Conservation (phyloP, 2,113 vertebrate genomes). For the Parotia lawesii region DNA sequence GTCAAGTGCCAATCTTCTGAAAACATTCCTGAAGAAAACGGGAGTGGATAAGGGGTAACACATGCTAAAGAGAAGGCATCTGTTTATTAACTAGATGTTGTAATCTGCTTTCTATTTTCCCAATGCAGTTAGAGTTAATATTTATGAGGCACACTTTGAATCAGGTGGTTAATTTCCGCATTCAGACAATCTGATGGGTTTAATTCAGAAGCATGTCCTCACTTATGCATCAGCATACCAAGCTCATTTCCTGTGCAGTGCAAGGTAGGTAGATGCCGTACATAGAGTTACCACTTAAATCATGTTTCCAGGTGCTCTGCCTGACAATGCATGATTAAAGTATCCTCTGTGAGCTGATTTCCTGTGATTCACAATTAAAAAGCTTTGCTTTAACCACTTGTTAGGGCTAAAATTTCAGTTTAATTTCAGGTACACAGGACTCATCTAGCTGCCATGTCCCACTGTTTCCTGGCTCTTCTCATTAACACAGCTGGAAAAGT, state of each 20-base stretch:
- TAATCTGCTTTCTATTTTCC: slow-evolving; percentile 16
- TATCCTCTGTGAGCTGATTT: neutral
- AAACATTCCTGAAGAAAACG: neutral
- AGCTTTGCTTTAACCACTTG: neutral
- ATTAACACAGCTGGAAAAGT: neutral
- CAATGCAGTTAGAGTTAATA: slow-evolving; percentile 9
- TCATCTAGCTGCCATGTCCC: neutral
- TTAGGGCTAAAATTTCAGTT: neutral
- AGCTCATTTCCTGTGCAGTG: neutral
- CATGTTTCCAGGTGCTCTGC: neutral
- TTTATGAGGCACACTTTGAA: slow-evolving; percentile 19
- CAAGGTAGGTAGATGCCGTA: neutral
- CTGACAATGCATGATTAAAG: neutral
- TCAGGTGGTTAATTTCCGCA: slow-evolving; percentile 41
- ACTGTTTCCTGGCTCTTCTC: neutral
- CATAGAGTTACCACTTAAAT: neutral
- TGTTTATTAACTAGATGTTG: slow-evolving; percentile 7
- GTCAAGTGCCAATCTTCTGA: neutral
- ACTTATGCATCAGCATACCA: neutral
- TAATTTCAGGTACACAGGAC: neutral
- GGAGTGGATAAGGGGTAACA: neutral
- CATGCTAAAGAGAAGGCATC: neutral
- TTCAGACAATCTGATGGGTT: neutral
- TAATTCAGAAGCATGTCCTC: slow-evolving; percentile 9
- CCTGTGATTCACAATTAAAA: neutral